Base-by-base conservation (phyloP, 1,140 invertebrate species). In the Papilio xuthus region DNA sequence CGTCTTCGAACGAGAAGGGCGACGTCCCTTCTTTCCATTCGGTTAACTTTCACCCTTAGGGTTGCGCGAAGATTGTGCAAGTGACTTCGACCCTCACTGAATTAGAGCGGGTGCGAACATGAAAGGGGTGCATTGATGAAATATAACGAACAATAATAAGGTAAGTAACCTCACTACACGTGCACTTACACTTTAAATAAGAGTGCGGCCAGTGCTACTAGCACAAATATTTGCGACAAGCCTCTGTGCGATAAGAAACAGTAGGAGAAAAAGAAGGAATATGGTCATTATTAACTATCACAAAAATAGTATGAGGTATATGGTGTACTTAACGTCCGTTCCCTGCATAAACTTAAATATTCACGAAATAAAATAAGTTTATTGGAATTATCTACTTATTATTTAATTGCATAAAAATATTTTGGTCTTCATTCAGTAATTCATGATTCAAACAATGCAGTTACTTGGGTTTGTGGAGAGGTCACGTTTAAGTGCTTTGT, bases 1-100 rank as follows among this genome's bases (percentile, higher is more conserved):
- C 23, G 32, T 67, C 23, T 18, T 28, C 12, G 4, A 67, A 67
- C 60, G 13, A 26, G 60, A 32, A 67, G 26, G 60, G 60, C 53
- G 53, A 6, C 60, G 26, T 32, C 71, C 71, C 42, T 26, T 18
- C 37, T 15, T 73, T 73, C 71, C 71, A 26, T 73, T 73, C 20
- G 42, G 71, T 73, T 73, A 50, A 73, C 20, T 73, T 73, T 73
- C 41, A 73, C 41, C 71, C 10, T 26, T 23, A n/a, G 37, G 42
- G 71, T 47, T 50, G 71, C 71, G 15, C 42, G 1, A 23, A 56
- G 0, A 20, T 60, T 60, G 23, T 67, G 60, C 60, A 67, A 67
- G 60, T 18, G 26, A 67, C 60, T 67, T 67, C 60, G 60, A 10
- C 41, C 71, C 42, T 47, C 41, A 10, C 42, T n/a, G 41, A 73